Base-by-base conservation (phyloP, 2,113 vertebrate species). In the Hippocampus guttulatus region DNA sequence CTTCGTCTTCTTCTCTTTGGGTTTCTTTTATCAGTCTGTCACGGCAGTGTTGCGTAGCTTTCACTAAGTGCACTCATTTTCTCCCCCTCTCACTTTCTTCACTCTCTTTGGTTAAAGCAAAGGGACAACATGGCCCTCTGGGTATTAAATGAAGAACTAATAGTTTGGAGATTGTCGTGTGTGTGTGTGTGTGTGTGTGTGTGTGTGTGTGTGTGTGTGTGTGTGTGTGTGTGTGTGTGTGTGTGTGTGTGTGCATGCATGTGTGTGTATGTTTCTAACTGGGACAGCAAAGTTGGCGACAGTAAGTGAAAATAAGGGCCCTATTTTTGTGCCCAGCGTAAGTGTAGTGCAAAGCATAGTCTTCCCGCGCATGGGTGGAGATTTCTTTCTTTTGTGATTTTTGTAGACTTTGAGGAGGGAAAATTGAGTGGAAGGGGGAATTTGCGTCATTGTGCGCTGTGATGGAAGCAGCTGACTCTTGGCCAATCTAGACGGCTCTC, bases 61-160 rank as follows among this genome's bases (percentile, higher is more conserved):
- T 85, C 78, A 86, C 77, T 70, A 77, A 86, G 82, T 81, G 82
- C 83, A 84, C 82, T 87, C 80, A 78, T 83, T 84, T 81, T 72
- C 81, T 76, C 81, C 70, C 78, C 64, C 61, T 68, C 60, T 61
- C 57, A 38, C 74, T 85, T 76, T 81, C 79, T 75, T 78, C 75
- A 67, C 78, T 70, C 80, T 82, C 83, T 84, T 75, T 81, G 80
- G 81, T 83, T 75, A 68, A 84, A 85, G 84, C 68, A 52, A 80
- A 68, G 78, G 84, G 83, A 83, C 86, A 85, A 84, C 79, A 71
- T 40, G 67, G 68, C 86, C 90, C 87, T 78, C 52, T 71, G 86
- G 87, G 82, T 73, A 84, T 82, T 88, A 88, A 89, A 86, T 88
- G 66, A 89, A 89, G 66, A 89, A 89, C 88, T 87, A 85, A 89